phyloP scores from a whole-genome alignment of 2,888 invertebrate genomes.

The Conistra vaccinii region DNA sequence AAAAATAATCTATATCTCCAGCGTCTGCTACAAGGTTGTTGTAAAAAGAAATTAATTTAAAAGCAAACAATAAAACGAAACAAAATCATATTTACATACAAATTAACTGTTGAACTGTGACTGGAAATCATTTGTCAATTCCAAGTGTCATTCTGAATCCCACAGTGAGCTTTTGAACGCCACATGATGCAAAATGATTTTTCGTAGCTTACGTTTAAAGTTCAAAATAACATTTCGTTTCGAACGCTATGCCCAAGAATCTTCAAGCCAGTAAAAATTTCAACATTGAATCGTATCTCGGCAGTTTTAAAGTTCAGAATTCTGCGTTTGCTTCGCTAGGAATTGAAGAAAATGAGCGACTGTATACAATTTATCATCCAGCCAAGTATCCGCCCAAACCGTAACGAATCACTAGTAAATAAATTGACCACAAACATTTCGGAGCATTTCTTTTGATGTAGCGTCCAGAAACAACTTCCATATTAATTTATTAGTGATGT shows the following conservation, averaged over 20 bases:
- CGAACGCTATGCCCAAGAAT: constrained; percentile 35
- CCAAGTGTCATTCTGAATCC: constrained; percentile 85
- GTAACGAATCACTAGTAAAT: constrained; percentile 89
- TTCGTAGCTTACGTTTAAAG: constrained; percentile 70
- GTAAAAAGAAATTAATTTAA: constrained; percentile 63
- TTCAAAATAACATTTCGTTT: constrained; percentile 71
- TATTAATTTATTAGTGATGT: constrained; percentile 79
- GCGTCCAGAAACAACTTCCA: constrained; percentile 74
- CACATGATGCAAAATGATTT: constrained; percentile 72
- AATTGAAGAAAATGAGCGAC: constrained; percentile 82
- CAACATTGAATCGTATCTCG: constrained; percentile 67
- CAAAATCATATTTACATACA: constrained; percentile 85
- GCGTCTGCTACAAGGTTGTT: constrained; percentile 20
- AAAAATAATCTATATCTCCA: constrained; percentile 31
- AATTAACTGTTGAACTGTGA: constrained; percentile 87
- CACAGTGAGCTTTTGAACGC: constrained; percentile 68
- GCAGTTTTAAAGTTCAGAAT: constrained; percentile 70
- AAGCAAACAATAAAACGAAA: constrained; percentile 70
- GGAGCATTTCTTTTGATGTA: constrained; percentile 83
- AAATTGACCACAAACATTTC: constrained; percentile 89
- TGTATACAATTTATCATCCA: constrained; percentile 88
- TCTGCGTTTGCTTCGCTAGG: constrained; percentile 43
- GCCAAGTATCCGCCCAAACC: constrained; percentile 89
- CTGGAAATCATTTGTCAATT: constrained; percentile 88
- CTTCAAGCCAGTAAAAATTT: constrained; percentile 27